A percentile compares a stretch with the other conserved stretches of the same genome.
These are phyloP conservation scores for Drosophila lowei DNA, from an alignment of 1,140 invertebrate genomes.

Conservation along the genomic window DNA sequence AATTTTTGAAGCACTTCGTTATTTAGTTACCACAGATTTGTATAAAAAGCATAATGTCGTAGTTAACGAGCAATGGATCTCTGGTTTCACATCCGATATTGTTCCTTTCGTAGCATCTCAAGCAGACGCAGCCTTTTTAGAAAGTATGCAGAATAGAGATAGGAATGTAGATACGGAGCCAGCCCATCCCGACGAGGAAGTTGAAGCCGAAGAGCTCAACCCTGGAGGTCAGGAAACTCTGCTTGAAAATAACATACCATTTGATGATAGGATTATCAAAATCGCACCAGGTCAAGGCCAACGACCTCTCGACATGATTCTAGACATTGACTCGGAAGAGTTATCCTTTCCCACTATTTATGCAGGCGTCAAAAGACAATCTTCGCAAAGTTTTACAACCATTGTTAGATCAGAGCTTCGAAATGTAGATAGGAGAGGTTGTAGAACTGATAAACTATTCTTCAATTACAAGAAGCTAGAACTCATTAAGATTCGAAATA, in stretches of 20 bases:
- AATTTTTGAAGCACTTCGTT: background rate
- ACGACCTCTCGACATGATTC: background rate
- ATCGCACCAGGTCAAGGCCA: too few relatives aligned
- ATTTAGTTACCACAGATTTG: background rate
- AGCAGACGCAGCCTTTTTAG: background rate
- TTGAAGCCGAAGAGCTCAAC: background rate
- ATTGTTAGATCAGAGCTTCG: constrained; percentile 1
- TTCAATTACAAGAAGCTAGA: background rate
- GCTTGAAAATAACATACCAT: background rate
- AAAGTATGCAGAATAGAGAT: background rate
- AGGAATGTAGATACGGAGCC: background rate
- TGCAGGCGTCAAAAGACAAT: too few relatives aligned
- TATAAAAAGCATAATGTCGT: background rate
- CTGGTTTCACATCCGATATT: background rate
- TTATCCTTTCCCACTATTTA: too few relatives aligned
- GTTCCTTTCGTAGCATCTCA: background rate
- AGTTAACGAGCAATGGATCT: constrained; percentile 1
- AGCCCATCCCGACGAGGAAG: background rate
- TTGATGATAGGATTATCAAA: background rate
- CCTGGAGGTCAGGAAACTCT: constrained; percentile 3
- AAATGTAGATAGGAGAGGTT: background rate
- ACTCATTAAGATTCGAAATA: background rate
- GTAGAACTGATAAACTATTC: constrained; percentile 1
- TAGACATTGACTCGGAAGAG: background rate
- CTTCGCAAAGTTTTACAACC: too few relatives aligned